Evolutionary conservation across 2,888 invertebrate species (phyloP), one percentile per base, ranked within the genome.

Genomic region (Julus scanicus): DNA sequence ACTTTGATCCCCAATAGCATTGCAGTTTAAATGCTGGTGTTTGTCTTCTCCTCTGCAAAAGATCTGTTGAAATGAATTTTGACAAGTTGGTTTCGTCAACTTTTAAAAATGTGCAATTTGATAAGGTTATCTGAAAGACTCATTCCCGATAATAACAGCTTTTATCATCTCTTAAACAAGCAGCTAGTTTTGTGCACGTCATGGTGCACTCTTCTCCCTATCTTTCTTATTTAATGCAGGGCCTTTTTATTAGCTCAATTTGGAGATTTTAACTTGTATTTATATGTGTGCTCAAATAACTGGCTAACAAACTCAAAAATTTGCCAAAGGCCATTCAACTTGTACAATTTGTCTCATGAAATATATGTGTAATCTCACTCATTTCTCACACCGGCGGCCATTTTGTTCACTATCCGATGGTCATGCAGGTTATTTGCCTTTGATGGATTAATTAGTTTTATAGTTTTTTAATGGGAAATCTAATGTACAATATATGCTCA

Each of bases 51-150:
- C 48, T 53, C 53, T 53, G 53, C 15, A 53, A 53, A 53, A 53
- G 53, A 53, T 53, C 53, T 53, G 53, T 53, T 53, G 53, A 53
- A 53, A 53, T 53, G 53, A 53, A 53, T 53, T 53, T 53, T 53
- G 53, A 53, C 53, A 53, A 53, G 53, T 53, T 15, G 15, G 53
- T 53, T 53, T 53, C 53, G 53, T 53, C 53, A 53, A 53, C 53
- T 53, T 53, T 13, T 53, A 53, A 53, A 53, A 53, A 53, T 53
- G 53, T 53, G 53, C 53, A 53, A 53, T 53, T 53, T 53, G 53
- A 53, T 53, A 53, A 53, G 53, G 53, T 53, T 53, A 53, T 53
- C 53, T 53, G 53, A 53, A 53, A 53, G 53, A 53, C 53, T 53
- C 53, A 53, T 53, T 53, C 53, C 53, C 53, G 53, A 53, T 53